Evolutionary conservation across 2,888 invertebrate genomes (phyloP).

Genomic region (Acleris cristana): DNA sequence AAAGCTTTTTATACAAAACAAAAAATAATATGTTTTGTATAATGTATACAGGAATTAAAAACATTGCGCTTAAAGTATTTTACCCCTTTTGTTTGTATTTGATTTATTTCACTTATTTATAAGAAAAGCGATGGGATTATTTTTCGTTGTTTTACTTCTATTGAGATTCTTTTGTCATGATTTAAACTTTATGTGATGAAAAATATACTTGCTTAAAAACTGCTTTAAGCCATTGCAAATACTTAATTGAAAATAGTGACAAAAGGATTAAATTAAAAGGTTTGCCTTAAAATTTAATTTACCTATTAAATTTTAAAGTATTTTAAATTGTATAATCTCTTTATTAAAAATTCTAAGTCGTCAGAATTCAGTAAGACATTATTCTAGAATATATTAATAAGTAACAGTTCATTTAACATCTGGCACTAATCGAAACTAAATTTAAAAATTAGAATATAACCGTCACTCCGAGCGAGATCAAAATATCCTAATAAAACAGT

Average conservation of each 20-base stretch:
- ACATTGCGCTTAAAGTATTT: slow-evolving; percentile 2
- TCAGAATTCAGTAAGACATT: slow-evolving; percentile 25
- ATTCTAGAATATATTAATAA: slow-evolving; percentile 48
- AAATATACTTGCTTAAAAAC: neutral
- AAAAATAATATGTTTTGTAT: neutral
- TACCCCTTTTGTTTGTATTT: slow-evolving; percentile 12
- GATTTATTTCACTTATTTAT: slow-evolving; percentile 17
- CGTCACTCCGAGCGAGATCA: slow-evolving; percentile 37
- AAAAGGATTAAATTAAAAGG: slow-evolving; percentile 4
- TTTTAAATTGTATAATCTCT: slow-evolving; percentile 32
- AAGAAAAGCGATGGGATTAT: slow-evolving; percentile 24
- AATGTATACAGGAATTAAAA: neutral
- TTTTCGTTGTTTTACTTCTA: slow-evolving; percentile 29
- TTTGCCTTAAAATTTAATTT: slow-evolving; percentile 9
- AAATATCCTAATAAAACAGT: slow-evolving; percentile 19
- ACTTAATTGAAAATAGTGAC: neutral
- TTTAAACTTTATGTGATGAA: neutral
- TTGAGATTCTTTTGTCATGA: slow-evolving; percentile 29
- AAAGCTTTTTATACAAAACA: neutral
- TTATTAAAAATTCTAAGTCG: slow-evolving; percentile 34
- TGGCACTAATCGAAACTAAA: slow-evolving; percentile 61
- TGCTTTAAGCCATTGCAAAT: slow-evolving; percentile 2
- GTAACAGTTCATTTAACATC: slow-evolving; percentile 61
- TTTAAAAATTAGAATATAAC: slow-evolving; percentile 37
- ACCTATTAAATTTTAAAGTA: slow-evolving; percentile 30